Evolutionary conservation across 37 sponge, comb jelly and placozoan genomes (phyloP).

Genomic region (Bolinopsis microptera): DNA sequence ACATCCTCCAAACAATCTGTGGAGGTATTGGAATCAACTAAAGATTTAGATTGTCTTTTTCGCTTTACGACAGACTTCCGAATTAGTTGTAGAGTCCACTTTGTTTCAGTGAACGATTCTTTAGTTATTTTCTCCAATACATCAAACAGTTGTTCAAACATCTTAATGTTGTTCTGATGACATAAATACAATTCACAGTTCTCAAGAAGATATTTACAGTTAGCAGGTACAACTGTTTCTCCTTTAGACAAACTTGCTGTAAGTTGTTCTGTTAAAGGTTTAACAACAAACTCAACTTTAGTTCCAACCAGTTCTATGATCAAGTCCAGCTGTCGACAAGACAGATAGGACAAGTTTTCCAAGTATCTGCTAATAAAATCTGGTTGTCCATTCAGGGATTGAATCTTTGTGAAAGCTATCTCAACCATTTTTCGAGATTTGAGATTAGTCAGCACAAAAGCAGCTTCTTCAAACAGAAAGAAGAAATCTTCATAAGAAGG

Average conservation of each 20-base stretch:
- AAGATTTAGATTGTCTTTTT: no score
- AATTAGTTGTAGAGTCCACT: background rate
- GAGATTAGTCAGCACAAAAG: background rate
- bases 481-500: background rate
- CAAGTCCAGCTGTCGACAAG: background rate
- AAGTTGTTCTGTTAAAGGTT: background rate
- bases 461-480: background rate
- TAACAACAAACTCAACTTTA: background rate
- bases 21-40: no score
- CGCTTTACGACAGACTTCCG: background rate
- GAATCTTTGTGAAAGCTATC: background rate
- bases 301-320: background rate
- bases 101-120: background rate
- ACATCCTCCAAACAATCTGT: no score
- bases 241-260: background rate
- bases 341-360: background rate
- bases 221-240: background rate
- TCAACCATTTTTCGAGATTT: background rate
- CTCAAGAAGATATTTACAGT: background rate
- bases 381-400: background rate
- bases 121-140: background rate
- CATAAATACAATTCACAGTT: background rate
- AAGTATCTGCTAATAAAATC: background rate
- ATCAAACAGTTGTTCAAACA: background rate
- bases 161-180: background rate